Evolutionary conservation across 2,797 vertebrate genomes (phyloP).

Genomic region (Acipenser oxyrinchus): DNA sequence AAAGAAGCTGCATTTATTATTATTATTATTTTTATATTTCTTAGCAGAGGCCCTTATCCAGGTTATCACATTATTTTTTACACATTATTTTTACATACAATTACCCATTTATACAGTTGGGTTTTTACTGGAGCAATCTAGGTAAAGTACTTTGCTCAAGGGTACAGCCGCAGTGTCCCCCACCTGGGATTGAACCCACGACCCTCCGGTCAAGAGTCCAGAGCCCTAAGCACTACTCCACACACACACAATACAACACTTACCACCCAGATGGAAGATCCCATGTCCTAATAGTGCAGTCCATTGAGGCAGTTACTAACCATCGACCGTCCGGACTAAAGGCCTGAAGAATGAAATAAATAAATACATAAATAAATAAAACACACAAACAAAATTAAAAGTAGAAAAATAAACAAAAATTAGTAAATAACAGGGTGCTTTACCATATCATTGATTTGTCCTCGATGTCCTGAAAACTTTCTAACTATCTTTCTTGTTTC

Average conservation of each 20-base stretch:
- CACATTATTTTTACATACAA: too few relatives aligned
- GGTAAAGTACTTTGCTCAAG: too few relatives aligned
- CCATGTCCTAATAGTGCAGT: constrained; percentile 86
- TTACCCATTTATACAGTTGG: too few relatives aligned
- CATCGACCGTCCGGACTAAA: constrained; percentile 92
- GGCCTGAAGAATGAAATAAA: constrained; percentile 46
- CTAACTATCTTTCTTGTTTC: constrained; percentile 82
- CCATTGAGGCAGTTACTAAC: constrained; percentile 84
- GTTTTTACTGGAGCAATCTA: too few relatives aligned
- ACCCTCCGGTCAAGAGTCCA: too few relatives aligned
- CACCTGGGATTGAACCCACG: too few relatives aligned
- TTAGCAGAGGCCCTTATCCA: too few relatives aligned
- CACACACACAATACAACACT: constrained; percentile 23
- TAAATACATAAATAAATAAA: not conserved
- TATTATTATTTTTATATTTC: too few relatives aligned
- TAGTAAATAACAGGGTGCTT: constrained; percentile 12
- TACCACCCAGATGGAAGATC: constrained; percentile 91
- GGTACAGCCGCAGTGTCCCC: too few relatives aligned
- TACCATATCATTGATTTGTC: constrained; percentile 87
- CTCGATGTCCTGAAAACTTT: constrained; percentile 77
- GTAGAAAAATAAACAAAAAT: not conserved
- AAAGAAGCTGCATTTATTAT: not conserved
- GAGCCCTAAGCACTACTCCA: too few relatives aligned
- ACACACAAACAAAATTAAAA: not conserved
- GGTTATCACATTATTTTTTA: too few relatives aligned